phyloP scores from a whole-genome alignment of 2,888 invertebrate genomes.

The Drosophila mimica region DNA sequence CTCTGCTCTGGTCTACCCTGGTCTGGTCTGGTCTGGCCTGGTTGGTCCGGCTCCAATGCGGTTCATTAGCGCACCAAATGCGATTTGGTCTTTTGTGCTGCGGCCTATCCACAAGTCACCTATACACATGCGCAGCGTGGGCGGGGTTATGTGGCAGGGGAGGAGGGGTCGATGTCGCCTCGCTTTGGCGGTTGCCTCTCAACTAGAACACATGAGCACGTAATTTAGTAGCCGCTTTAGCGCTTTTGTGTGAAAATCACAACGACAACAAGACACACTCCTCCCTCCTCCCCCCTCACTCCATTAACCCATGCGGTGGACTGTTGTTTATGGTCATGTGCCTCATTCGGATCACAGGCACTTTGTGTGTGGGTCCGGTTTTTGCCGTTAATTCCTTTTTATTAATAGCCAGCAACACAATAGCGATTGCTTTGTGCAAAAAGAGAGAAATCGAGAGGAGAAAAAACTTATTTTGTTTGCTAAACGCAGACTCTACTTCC shows the following conservation, averaged over 20 bases:
- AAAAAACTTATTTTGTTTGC: constrained; percentile 58
- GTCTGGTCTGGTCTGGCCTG: constrained; percentile 17
- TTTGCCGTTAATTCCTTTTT: constrained; percentile 81
- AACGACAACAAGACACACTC: constrained; percentile 59
- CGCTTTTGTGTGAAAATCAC: constrained; percentile 81
- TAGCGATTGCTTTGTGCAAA: constrained; percentile 34
- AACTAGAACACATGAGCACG: constrained; percentile 82
- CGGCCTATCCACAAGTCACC: constrained; percentile 40
- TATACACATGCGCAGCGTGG: constrained; percentile 18
- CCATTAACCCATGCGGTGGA: constrained; percentile 52
- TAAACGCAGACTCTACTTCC: constrained; percentile 40
- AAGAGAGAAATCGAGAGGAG: constrained; percentile 18
- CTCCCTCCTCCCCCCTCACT: not conserved
- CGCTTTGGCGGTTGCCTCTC: constrained; percentile 39
- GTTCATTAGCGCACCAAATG: constrained; percentile 80
- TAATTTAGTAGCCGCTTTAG: constrained; percentile 80
- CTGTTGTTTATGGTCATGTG: constrained; percentile 74
- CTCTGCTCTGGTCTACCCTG: constrained; percentile 8
- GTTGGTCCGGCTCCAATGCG: constrained; percentile 57
- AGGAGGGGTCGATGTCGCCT: constrained; percentile 24
- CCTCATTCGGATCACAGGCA: constrained; percentile 71
- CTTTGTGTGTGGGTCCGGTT: constrained; percentile 69
- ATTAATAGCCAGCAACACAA: constrained; percentile 73
- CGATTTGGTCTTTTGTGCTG: constrained; percentile 61
- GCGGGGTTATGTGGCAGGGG: constrained; percentile 8